Base-by-base conservation (phyloP, 2,113 vertebrate genomes). In the Oreochromis niloticus region DNA sequence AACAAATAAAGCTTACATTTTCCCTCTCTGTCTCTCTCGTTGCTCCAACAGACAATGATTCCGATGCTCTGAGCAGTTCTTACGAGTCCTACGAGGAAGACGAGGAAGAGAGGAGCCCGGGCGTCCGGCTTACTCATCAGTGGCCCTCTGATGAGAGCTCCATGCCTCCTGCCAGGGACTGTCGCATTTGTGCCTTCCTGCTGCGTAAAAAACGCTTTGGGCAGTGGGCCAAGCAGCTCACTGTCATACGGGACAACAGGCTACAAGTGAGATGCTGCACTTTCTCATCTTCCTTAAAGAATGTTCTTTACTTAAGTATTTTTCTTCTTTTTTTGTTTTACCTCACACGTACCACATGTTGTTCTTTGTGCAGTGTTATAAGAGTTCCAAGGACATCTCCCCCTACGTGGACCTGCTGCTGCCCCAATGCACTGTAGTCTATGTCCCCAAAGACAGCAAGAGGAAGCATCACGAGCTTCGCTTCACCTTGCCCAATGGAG, bases 11-110 rank as follows among this genome's bases (percentile, higher is more conserved):
- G 2, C 22, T 9, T 7, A 11, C 41, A 55, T 59, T 14, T 50
- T 41, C 16, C 46, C 61, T 13, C 34, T 39, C 61, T 7, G 19
- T 54, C 12, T 79, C 32, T 39, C 6, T 80, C 2, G 0, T 73
- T 81, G 6, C 43, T 90, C 10, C 17, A 19, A 39, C 73, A 99
- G 99, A 98, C 96, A 99, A 99, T 27, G 99, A 99, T 91, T 99
- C 98, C 0, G 98, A 99, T 61, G 98, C 97, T 0, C 96, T 99
- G 96, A 99, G 98, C 96, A 99, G 98, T 87, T 99, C 98, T 34
- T 99, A 99, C 0, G 99, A 99, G 92, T 99, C 99, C 0, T 99
- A 99, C 0, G 98, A 99, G 43, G 99, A 99, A 80, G 99, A 99
- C 3, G 98, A 99, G 63, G 98, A 99, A 54, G 97, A 97, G 68